These are phyloP conservation scores for Cisticola juncidis DNA, from an alignment of 2,113 vertebrate species.

Conservation along the genomic window DNA sequence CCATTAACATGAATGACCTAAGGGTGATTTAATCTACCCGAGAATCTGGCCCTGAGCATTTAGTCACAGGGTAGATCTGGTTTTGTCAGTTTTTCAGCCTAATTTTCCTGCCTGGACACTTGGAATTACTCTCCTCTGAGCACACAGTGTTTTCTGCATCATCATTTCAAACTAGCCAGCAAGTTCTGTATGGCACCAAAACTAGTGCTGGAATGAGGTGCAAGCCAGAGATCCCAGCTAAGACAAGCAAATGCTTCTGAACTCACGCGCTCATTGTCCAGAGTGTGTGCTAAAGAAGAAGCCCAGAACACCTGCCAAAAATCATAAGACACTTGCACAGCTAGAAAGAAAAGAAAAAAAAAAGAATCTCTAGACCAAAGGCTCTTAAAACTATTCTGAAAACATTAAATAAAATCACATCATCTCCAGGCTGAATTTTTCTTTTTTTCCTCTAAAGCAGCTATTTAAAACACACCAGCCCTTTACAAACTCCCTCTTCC, in stretches of 20 bases:
- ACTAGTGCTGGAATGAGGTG: background rate
- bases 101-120: constrained; percentile 5
- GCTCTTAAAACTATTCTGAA: background rate
- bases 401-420: background rate
- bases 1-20: constrained; percentile 26
- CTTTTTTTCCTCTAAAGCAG: background rate
- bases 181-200: constrained; percentile 32
- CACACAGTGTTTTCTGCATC: constrained; percentile 8
- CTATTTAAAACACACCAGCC: background rate
- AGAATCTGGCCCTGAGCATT: background rate
- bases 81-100: background rate
- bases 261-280: background rate
- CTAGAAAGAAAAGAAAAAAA: background rate
- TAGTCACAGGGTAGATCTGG: background rate
- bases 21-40: constrained; percentile 4
- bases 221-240: constrained; percentile 49
- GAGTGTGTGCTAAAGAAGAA: constrained; percentile 11
- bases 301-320: constrained; percentile 8
- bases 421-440: background rate
- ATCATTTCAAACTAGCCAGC: background rate
- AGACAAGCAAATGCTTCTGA: constrained; percentile 54
- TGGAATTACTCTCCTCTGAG: background rate
- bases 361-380: background rate
- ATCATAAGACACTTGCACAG: background rate
- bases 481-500: background rate